Evolutionary conservation across 2,888 invertebrate species (phyloP).

Genomic region (Mellilla xanthometata): DNA sequence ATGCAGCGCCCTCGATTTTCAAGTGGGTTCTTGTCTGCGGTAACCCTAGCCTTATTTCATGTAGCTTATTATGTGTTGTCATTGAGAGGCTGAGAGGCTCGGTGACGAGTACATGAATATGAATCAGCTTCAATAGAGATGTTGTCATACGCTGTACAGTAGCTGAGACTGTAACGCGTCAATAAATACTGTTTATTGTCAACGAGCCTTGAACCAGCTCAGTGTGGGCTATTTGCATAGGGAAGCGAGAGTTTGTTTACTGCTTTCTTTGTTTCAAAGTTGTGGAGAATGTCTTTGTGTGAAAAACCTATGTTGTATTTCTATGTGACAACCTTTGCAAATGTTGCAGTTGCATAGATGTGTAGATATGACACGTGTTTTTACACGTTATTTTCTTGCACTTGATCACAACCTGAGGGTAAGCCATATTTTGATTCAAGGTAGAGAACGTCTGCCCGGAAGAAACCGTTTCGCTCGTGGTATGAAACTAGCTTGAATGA

Average conservation of each 20-base stretch:
- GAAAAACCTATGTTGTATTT: too few relatives aligned
- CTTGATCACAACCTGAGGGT: too few relatives aligned
- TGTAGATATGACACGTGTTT: too few relatives aligned
- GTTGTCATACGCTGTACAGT: conserved; percentile 60
- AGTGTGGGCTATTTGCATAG: conserved; percentile 27
- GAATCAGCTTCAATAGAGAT: conserved; percentile 72
- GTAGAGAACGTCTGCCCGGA: too few relatives aligned
- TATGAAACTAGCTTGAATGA: too few relatives aligned
- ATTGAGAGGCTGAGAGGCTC: conserved; percentile 37
- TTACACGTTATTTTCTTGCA: too few relatives aligned
- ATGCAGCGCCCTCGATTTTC: conserved; percentile 1
- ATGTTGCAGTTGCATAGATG: too few relatives aligned
- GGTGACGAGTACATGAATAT: conserved; percentile 70
- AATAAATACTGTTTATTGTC: conserved; percentile 62
- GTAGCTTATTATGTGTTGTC: conserved; percentile 21
- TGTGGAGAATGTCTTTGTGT: neutral
- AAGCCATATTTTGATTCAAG: too few relatives aligned
- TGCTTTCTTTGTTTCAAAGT: conserved; percentile 13
- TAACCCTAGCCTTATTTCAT: conserved; percentile 9
- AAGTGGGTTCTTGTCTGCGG: conserved; percentile 7
- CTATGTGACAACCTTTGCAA: too few relatives aligned
- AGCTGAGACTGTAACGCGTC: conserved; percentile 54
- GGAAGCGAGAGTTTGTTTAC: conserved; percentile 21
- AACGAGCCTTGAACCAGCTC: conserved; percentile 53
- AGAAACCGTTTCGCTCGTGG: too few relatives aligned